phyloP scores from a whole-genome alignment of 2,797 vertebrate species.

The Anableps anableps region DNA sequence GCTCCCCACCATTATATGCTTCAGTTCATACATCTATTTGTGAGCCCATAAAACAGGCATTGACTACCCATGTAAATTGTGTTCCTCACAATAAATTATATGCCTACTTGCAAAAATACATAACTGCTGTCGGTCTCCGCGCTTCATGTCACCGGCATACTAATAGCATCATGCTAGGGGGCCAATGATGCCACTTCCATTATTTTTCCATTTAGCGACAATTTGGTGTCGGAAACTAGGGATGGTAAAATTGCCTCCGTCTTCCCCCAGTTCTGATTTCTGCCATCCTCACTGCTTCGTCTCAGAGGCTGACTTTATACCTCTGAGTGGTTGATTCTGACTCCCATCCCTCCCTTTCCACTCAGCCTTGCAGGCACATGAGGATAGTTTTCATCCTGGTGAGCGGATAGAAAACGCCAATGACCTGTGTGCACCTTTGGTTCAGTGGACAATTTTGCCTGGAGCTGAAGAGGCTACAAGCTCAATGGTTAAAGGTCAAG shows the following conservation, averaged over 20 bases:
- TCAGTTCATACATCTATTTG: conserved; percentile 99
- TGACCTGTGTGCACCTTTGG: conserved; percentile 72
- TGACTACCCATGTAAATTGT: conserved; percentile 99
- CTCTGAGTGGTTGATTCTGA: conserved; percentile 27
- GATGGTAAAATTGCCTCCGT: conserved; percentile 67
- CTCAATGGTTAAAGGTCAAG: conserved; percentile 58
- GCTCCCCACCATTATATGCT: conserved; percentile 98
- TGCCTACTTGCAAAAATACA: conserved; percentile 99
- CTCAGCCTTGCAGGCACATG: conserved; percentile 49
- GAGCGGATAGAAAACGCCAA: conserved; percentile 70
- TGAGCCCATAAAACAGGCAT: conserved; percentile 99
- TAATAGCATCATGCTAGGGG: conserved; percentile 86
- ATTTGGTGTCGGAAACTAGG: conserved; percentile 74
- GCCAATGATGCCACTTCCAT: conserved; percentile 76
- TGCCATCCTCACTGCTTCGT: conserved; percentile 27
- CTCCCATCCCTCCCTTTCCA: conserved; percentile 9
- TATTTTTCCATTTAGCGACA: conserved; percentile 78
- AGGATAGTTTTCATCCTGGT: conserved; percentile 66
- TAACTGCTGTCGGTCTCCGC: conserved; percentile 91
- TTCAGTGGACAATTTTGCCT: conserved; percentile 71
- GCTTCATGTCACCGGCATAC: conserved; percentile 91
- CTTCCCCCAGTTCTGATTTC: conserved; percentile 42
- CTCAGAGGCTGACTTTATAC: conserved; percentile 40
- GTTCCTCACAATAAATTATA: conserved; percentile 99
- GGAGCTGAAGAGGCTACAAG: conserved; percentile 53